These are phyloP conservation scores for Lomographa bimaculata DNA, from an alignment of 2,888 invertebrate genomes.

Conservation along the genomic window DNA sequence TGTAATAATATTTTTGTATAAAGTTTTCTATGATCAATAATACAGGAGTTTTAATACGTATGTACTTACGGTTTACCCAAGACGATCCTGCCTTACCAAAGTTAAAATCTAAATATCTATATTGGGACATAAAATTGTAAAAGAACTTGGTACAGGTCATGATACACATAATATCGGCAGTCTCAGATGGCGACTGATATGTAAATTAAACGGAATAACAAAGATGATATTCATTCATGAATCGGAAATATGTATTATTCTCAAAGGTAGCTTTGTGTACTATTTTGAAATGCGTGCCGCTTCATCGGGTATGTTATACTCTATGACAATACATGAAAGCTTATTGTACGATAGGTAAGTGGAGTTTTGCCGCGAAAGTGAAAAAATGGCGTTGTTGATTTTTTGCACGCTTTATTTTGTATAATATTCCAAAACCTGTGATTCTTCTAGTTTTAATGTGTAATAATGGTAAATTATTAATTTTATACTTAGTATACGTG, in stretches of 20 bases:
- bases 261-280: constrained; percentile 32
- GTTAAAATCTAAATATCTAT: not conserved
- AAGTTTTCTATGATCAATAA: no score
- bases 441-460: no score
- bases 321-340: not conserved
- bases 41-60: no score
- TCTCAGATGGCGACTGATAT: constrained; percentile 18
- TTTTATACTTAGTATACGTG: no score
- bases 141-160: constrained; percentile 4
- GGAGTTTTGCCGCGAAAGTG: no score
- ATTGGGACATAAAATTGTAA: constrained; percentile 2
- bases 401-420: no score
- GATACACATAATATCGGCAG: constrained; percentile 8
- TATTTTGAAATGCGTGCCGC: constrained; percentile 33
- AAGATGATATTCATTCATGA: constrained; percentile 31
- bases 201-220: constrained; percentile 23
- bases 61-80: no score
- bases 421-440: no score
- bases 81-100: no score
- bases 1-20: no score
- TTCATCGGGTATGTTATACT: constrained; percentile 38
- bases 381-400: no score
- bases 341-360: not conserved
- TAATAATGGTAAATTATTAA: no score
- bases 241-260: constrained; percentile 40